These are phyloP conservation scores for Glyphotaelius pellucidus DNA, from an alignment of 2,888 invertebrate species.

Conservation along the genomic window DNA sequence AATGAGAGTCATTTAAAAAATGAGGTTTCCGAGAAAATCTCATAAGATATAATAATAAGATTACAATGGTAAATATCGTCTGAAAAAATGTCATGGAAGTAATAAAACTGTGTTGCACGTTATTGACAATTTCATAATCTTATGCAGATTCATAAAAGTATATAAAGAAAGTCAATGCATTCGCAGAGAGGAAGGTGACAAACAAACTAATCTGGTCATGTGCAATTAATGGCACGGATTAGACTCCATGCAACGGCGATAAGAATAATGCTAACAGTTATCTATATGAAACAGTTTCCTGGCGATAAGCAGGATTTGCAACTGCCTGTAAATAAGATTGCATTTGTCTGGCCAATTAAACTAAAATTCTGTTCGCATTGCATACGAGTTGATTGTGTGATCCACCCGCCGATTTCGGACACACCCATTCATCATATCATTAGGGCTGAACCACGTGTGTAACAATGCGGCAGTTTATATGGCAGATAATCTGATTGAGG, in stretches of 20 bases:
- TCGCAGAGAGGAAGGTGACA: neutral
- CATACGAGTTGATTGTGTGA: neutral
- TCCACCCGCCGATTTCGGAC: neutral
- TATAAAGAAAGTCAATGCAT: neutral
- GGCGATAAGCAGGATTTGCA: neutral
- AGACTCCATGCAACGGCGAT: neutral
- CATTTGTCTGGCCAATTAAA: neutral
- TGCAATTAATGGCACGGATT: neutral
- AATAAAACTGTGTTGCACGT: neutral
- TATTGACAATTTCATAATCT: neutral
- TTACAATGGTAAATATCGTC: neutral
- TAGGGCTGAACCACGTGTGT: neutral
- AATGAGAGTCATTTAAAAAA: too few species aligned
- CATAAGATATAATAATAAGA: neutral
- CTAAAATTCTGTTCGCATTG: neutral
- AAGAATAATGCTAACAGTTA: neutral
- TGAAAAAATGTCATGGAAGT: neutral
- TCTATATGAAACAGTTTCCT: neutral
- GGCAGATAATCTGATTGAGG: conserved; percentile 21
- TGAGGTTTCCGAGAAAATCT: too few species aligned
- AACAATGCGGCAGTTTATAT: conserved; percentile 17
- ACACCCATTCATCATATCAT: neutral
- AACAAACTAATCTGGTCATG: neutral
- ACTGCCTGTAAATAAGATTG: neutral
- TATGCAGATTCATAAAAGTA: neutral